Base-by-base conservation (phyloP, 2,113 vertebrate genomes). In the Ovibos moschatus region DNA sequence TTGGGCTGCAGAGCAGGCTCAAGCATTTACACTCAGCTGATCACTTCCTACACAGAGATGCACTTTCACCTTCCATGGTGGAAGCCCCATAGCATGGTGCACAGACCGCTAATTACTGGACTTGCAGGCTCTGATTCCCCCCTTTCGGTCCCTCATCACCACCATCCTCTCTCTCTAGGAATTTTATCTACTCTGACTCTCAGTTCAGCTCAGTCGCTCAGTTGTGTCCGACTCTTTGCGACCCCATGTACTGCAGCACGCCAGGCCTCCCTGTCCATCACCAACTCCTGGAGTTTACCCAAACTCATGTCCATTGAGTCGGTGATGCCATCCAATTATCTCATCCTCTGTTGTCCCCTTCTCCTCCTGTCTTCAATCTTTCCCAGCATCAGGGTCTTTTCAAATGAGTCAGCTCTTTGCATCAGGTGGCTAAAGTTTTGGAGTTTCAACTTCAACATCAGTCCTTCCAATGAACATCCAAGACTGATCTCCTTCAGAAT, bases 151-250 rank as follows among this genome's bases (percentile, higher is more conserved):
- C 47, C 25, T 47, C 1, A 9, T 16, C 1, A 1, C 19, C 19
- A 36, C 60, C 57, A 55, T 33, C 23, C 36, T 55, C 2, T 36
- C 40, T 43, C 83, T 94, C 40, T 1, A 96, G 86, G 76, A 79
- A 74, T 40, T 51, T 43, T 12, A 57, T 81, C 91, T 58, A 55
- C 12, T 6, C 14, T 45, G 76, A 64, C 53, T 78, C 14, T 67
- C n/a, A 67, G 64, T 36, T 71, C n/a, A 71, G 8, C 10, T 71
- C 64, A 71, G 64, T 36, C 1, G 0, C 17, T 36, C 64, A 71
- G 64, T 71, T 1, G 17, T 71, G n/a, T 67, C 64, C 0, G n/a
- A 21, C n/a, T 11, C 64, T 64, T 64, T 67, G n/a, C 0, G 2
- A 71, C 64, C 17, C 17, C n/a, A 21, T 36, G 33, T 21, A 71